Evolutionary conservation across 2,113 vertebrate genomes (phyloP).

Genomic region (Globicephala melas): DNA sequence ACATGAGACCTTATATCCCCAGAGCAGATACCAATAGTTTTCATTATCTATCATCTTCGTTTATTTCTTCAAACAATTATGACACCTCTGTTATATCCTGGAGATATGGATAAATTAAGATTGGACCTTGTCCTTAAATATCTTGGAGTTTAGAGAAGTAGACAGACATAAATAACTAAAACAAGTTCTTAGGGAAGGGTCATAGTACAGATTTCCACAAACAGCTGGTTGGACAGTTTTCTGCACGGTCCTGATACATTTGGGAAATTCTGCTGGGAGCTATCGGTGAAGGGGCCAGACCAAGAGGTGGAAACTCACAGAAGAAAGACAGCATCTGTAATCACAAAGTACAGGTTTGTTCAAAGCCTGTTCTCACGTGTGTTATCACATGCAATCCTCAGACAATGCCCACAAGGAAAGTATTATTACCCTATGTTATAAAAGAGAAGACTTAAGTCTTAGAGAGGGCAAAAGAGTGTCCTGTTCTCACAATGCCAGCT

Average conservation of each 20-base stretch:
- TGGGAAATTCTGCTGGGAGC: neutral
- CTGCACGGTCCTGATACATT: neutral
- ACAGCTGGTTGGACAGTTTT: neutral
- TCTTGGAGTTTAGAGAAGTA: neutral
- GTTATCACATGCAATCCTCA: neutral
- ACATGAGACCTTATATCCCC: neutral
- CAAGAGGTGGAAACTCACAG: neutral
- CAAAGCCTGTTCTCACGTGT: fast-evolving
- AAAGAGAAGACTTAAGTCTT: neutral
- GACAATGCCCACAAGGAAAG: neutral
- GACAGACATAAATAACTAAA: neutral
- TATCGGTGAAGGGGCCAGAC: neutral
- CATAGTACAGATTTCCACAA: neutral
- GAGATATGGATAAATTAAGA: neutral
- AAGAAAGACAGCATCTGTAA: neutral
- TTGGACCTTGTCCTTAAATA: neutral
- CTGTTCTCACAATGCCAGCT: neutral
- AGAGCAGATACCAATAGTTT: neutral
- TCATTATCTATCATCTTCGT: neutral
- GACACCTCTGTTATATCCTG: neutral
- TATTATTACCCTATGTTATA: neutral
- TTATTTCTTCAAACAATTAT: neutral
- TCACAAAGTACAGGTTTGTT: neutral
- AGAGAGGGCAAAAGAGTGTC: neutral
- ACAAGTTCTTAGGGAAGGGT: neutral